Conservation (phyloP, 2,113 vertebrate genomes). For the Thomomys bottae region DNA sequence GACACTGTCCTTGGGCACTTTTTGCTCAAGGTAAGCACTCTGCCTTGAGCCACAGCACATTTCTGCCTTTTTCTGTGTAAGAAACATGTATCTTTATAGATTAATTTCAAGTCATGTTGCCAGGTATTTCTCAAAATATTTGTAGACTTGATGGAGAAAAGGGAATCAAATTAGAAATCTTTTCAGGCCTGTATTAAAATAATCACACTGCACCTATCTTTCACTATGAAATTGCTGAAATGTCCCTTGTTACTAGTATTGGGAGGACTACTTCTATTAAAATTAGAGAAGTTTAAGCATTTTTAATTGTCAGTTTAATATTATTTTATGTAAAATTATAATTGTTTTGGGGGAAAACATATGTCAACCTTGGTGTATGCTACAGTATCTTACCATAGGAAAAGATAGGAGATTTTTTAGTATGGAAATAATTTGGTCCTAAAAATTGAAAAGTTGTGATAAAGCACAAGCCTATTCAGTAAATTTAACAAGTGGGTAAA, state of each 20-base stretch:
- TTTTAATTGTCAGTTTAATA: slow-evolving; percentile 36
- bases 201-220: not conserved
- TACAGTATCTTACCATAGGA: not conserved
- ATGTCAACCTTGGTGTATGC: not conserved
- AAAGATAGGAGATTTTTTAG: not conserved
- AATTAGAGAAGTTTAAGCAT: slow-evolving; percentile 3
- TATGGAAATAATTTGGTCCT: not conserved
- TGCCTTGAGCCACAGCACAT: no score
- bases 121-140: slow-evolving; percentile 20
- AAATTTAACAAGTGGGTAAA: not conserved
- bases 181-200: not conserved
- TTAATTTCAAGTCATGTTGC: slow-evolving; percentile 1
- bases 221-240: slow-evolving; percentile 19
- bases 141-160: slow-evolving; percentile 2
- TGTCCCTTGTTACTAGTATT: not conserved
- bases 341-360: not conserved
- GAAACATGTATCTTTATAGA: not conserved
- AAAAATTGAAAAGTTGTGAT: not conserved
- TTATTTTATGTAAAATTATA: not conserved
- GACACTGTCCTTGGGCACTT: no score
- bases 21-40: no score
- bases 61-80: no score
- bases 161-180: not conserved
- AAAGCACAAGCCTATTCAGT: not conserved
- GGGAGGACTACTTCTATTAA: not conserved